These are phyloP conservation scores for Drosophila prosaltans DNA, from an alignment of 1,140 invertebrate genomes.

Conservation along the genomic window DNA sequence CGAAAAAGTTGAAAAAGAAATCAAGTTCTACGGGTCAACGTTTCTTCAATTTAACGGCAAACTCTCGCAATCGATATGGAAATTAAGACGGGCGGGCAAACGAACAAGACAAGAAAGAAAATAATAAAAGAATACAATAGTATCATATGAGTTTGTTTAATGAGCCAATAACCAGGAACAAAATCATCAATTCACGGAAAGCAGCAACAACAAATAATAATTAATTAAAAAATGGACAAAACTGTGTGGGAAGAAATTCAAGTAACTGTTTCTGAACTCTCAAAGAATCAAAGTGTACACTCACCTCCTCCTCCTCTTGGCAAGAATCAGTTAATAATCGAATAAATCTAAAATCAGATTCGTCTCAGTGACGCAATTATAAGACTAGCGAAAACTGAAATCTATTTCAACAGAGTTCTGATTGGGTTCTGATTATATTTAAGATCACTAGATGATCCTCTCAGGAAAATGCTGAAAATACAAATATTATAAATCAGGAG, in stretches of 20 bases:
- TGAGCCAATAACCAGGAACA: conserved; percentile 46
- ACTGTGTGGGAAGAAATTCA: background rate
- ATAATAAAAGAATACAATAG: conserved; percentile 23
- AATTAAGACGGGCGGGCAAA: conserved; percentile 45
- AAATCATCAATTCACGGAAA: conserved; percentile 2
- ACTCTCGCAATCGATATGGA: conserved; percentile 61
- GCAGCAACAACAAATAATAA: background rate
- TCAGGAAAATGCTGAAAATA: too few relatives aligned
- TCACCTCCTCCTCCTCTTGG: background rate
- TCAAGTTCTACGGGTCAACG: conserved; percentile 69
- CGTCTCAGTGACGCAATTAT: too few relatives aligned
- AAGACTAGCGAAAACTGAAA: too few relatives aligned
- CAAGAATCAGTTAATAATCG: too few relatives aligned
- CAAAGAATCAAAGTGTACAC: background rate
- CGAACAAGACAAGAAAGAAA: conserved; percentile 14
- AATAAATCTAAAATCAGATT: too few relatives aligned
- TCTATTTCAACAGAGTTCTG: too few relatives aligned
- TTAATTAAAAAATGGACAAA: background rate
- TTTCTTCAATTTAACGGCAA: conserved; percentile 57
- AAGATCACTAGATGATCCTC: too few relatives aligned
- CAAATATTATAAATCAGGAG: too few relatives aligned
- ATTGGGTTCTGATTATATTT: too few relatives aligned
- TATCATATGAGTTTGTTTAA: conserved; percentile 38
- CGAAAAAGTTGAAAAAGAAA: background rate
- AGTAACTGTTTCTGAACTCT: too few relatives aligned